Conservation (phyloP, 2,113 vertebrate species). For the Pelecanus crispus region DNA sequence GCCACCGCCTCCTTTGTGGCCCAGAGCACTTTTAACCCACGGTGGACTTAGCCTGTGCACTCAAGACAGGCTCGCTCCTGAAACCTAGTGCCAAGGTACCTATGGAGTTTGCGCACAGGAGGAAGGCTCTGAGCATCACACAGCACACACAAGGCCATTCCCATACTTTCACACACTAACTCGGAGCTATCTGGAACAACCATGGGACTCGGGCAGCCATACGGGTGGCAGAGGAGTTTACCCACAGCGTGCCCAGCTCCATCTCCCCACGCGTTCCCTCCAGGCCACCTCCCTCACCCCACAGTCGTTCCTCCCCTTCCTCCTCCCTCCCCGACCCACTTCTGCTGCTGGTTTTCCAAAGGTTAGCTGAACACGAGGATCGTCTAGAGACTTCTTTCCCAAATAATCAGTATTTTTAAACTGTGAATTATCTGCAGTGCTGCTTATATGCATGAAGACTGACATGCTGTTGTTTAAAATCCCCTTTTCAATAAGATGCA, state of each 20-base stretch:
- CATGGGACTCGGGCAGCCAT: fast-evolving
- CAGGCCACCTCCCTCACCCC: background rate
- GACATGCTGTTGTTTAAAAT: background rate
- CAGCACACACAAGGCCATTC: fast-evolving
- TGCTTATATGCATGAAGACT: background rate
- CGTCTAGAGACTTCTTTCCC: background rate
- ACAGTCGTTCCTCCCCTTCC: background rate
- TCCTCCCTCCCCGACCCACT: background rate
- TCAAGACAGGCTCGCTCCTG: fast-evolving
- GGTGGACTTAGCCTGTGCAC: fast-evolving
- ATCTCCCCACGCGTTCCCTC: fast-evolving
- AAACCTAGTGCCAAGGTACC: fast-evolving
- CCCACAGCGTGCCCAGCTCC: background rate
- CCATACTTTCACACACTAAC: fast-evolving
- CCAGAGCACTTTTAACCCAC: background rate
- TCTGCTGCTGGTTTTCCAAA: background rate
- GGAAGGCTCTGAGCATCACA: fast-evolving
- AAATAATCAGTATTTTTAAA: background rate
- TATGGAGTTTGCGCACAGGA: fast-evolving
- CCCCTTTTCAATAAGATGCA: background rate
- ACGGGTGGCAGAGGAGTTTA: background rate
- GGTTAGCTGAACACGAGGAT: background rate
- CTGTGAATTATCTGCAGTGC: background rate
- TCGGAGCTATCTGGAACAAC: background rate
- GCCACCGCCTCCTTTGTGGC: fast-evolving